Conservation (phyloP, 2,113 vertebrate species). For the Grantiella picta region DNA sequence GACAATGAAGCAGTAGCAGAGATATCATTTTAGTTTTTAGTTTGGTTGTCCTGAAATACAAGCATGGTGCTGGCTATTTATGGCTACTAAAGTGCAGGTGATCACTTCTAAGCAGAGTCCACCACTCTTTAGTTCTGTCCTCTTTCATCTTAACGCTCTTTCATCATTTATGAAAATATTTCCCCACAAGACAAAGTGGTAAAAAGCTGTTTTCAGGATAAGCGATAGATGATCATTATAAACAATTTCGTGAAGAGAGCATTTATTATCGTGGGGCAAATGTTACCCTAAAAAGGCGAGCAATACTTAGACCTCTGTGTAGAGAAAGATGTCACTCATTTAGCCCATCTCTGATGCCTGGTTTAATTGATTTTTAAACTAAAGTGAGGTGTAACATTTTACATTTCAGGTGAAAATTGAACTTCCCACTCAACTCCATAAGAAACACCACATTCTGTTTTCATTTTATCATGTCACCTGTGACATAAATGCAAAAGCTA, state of each 20-base stretch:
- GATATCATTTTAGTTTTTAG: not conserved
- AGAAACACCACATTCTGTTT: slow-evolving; percentile 97
- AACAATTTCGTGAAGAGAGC: not conserved
- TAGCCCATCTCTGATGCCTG: slow-evolving; percentile 15
- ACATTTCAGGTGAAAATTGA: slow-evolving; percentile 93
- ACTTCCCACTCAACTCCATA: slow-evolving; percentile 93
- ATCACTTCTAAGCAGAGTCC: not conserved
- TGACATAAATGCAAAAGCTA: slow-evolving; percentile 97
- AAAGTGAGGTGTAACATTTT: slow-evolving; percentile 61
- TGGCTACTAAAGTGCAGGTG: not conserved
- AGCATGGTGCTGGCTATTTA: not conserved
- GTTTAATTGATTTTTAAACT: slow-evolving; percentile 25
- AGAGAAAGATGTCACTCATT: not conserved
- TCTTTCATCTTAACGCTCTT: not conserved
- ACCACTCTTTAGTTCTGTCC: not conserved
- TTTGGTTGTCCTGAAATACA: not conserved
- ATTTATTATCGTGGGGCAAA: not conserved
- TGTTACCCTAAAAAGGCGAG: not conserved
- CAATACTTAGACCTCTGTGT: not conserved
- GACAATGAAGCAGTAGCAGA: not conserved
- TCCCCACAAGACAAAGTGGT: not conserved
- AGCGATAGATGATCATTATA: not conserved
- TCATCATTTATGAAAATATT: slow-evolving; percentile 1
- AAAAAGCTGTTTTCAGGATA: not conserved
- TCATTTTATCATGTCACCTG: slow-evolving; percentile 98